Percentiles rank a stretch among this genome's conserved stretches.
Conservation (phyloP, 2,888 invertebrate genomes). For the Kryphioiulus occultus region DNA sequence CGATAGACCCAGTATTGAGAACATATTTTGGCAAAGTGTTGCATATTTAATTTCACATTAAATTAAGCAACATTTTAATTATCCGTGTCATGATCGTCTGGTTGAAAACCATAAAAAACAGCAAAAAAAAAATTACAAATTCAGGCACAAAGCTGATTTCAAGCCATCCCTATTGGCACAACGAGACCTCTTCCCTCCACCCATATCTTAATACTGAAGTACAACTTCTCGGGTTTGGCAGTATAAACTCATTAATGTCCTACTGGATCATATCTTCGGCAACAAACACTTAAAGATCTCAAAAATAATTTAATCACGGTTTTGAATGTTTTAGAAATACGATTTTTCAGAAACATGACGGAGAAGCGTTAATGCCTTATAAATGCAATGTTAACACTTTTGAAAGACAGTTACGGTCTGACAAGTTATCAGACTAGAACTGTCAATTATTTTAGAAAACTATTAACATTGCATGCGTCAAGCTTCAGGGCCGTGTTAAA, state of each 20-base stretch:
- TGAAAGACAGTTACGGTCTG: not conserved
- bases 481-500: no score
- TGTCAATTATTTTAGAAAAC: no score
- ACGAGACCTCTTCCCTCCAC: not conserved
- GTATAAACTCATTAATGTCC: not conserved
- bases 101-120: not conserved
- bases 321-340: no score
- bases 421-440: no score
- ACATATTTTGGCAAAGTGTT: no score
- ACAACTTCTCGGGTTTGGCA: not conserved
- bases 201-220: constrained; percentile 3
- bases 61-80: no score
- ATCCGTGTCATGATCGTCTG: not conserved
- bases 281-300: not conserved
- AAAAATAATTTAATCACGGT: not conserved
- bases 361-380: no score
- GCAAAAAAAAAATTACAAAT: not conserved
- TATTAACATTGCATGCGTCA: no score
- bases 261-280: not conserved
- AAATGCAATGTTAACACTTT: not conserved
- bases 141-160: not conserved
- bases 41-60: no score
- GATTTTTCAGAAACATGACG: no score
- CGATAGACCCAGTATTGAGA: no score
- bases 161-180: not conserved